phyloP scores from a whole-genome alignment of 1,140 invertebrate genomes.

The Dreissena polymorpha region DNA sequence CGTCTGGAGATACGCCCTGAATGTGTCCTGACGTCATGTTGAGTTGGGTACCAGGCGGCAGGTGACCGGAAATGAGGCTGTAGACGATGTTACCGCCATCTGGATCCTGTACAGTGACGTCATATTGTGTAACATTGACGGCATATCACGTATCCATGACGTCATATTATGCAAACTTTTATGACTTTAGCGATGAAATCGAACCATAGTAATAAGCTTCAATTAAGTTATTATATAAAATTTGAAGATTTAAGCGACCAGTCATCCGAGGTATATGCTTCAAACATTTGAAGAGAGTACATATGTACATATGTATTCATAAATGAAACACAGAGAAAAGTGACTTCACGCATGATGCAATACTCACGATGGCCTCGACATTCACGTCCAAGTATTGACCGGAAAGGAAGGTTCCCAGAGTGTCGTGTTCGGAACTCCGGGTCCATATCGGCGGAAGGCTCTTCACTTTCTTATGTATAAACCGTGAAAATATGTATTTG shows the following conservation, averaged over 20 bases:
- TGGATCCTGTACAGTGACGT: constrained; percentile 52
- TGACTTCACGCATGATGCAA: too few relatives aligned
- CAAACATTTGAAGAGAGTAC: too few relatives aligned
- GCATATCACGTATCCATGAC: too few relatives aligned
- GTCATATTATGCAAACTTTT: too few relatives aligned
- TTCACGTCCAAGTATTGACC: constrained; percentile 54
- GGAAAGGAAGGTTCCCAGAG: constrained; percentile 59
- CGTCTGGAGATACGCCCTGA: constrained; percentile 57
- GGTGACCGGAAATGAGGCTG: constrained; percentile 59
- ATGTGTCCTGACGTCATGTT: constrained; percentile 56
- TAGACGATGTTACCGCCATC: constrained; percentile 60
- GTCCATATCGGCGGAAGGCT: constrained; percentile 64
- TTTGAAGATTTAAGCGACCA: too few relatives aligned
- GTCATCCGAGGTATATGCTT: too few relatives aligned
- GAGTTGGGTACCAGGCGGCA: constrained; percentile 59
- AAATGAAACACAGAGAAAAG: too few relatives aligned
- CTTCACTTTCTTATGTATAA: constrained; percentile 59
- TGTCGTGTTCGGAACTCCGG: constrained; percentile 55
- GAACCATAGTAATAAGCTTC: too few relatives aligned
- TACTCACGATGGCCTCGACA: constrained; percentile 56
- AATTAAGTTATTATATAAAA: neutral
- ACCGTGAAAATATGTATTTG: neutral
- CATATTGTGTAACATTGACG: too few relatives aligned
- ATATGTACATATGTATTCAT: too few relatives aligned
- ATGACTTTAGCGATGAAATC: too few relatives aligned